phyloP scores from a whole-genome alignment of 2,888 invertebrate species.

The Acanthosepion lycidas region DNA sequence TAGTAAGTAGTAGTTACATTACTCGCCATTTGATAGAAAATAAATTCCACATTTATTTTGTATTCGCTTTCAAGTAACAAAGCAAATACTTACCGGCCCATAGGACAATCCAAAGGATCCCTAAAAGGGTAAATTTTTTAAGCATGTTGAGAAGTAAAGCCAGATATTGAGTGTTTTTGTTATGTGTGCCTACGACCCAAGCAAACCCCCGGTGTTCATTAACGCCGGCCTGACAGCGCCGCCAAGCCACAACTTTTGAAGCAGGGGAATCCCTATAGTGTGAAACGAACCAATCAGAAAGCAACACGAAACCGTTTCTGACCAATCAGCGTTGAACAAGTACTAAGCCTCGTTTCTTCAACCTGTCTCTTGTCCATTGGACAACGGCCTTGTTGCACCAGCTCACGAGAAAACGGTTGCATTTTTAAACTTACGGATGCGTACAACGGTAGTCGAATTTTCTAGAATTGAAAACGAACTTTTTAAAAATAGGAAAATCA shows the following conservation, averaged over 20 bases:
- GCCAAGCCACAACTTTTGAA: conserved; percentile 46
- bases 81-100: conserved; percentile 40
- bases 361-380: conserved; percentile 69
- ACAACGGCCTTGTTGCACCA: conserved; percentile 23
- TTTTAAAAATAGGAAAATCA: background rate
- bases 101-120: conserved; percentile 43
- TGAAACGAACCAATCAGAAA: conserved; percentile 61
- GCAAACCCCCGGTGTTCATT: conserved; percentile 35
- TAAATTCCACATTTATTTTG: no score
- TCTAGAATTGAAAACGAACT: background rate
- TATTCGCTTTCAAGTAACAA: background rate
- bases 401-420: background rate
- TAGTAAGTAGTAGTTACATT: background rate
- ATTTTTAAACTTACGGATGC: background rate
- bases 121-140: conserved; percentile 45
- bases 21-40: background rate
- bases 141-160: conserved; percentile 36
- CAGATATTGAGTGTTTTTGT: background rate
- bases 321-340: conserved; percentile 68
- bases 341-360: conserved; percentile 59
- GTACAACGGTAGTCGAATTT: background rate
- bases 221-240: conserved; percentile 41
- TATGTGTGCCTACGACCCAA: conserved; percentile 38
- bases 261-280: conserved; percentile 63
- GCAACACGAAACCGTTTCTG: conserved; percentile 60